Base-by-base conservation (phyloP, 2,113 vertebrate genomes). In the Heliornis fulica region DNA sequence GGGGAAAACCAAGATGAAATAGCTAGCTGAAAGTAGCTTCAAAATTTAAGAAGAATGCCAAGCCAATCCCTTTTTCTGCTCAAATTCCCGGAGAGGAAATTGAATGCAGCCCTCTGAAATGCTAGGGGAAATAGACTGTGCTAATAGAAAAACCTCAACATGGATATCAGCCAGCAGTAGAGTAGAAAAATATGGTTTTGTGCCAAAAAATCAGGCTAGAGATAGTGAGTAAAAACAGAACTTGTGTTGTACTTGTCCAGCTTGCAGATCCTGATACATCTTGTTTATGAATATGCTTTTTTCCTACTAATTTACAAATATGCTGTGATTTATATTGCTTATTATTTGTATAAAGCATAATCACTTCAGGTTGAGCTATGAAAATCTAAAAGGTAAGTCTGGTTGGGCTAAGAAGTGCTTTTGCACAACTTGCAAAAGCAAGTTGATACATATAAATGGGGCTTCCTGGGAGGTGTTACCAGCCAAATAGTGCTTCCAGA, bases 111-210 rank as follows among this genome's bases (percentile, higher is more conserved):
- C 41, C 31, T 83, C 64, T 77, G 82, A 95, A 97, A 94, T 77
- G 57, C 32, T 85, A 29, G 63, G 60, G 82, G 91, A 96, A 96
- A 94, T 77, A 95, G 72, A 13, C 50, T 94, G 54, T 56, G 46
- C 76, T 94, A 90, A 96, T 92, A 94, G 70, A 87, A 96, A 93
- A 87, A 72, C 46, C 51, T 94, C 85, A 86, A 40, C 48, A 36
- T 75, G 74, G 83, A 76, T 94, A 95, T 93, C 78, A 94, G 90
- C 75, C 87, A 93, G 70, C 45, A 92, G 31, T 38, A 87, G 94
- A 96, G 66, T 83, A 93, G 71, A 89, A 89, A 96, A 84, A 68
- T 91, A 72, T 8, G 82, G 13, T 1, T 57, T 77, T 89, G 38
- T 93, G 90, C 88, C 90, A 92, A 88, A 96, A 96, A 80, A 79